These are phyloP conservation scores for Heliothis peltigera DNA, from an alignment of 2,888 invertebrate genomes.

Conservation along the genomic window DNA sequence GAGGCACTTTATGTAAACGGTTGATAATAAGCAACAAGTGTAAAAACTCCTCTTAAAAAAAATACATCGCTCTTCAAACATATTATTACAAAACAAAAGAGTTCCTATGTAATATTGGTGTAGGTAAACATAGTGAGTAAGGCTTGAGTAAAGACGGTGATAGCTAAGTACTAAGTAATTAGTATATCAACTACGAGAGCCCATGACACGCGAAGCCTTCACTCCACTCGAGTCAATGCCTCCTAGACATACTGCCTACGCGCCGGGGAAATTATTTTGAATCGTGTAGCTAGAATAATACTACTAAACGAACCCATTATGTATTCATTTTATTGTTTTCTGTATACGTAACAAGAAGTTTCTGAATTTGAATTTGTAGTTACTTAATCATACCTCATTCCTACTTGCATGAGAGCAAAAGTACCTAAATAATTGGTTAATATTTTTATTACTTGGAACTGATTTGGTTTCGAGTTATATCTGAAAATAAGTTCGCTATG, in stretches of 20 bases:
- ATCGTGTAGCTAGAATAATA: constrained; percentile 12
- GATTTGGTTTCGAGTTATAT: no score
- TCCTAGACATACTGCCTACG: constrained; percentile 42
- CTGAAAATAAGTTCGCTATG: no score
- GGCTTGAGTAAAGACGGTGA: constrained; percentile 33
- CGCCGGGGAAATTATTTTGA: constrained; percentile 29
- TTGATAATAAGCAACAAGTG: no score
- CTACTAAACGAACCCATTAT: constrained; percentile 10
- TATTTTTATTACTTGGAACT: no score
- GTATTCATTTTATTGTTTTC: constrained; percentile 19
- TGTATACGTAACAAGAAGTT: no score
- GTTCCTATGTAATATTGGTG: constrained; percentile 7
- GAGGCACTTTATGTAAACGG: no score
- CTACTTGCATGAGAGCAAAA: no score
- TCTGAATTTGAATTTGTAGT: no score
- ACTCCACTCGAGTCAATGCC: constrained; percentile 37
- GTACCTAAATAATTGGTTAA: no score
- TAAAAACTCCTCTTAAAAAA: no score
- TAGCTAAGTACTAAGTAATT: constrained; percentile 40
- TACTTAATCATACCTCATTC: no score
- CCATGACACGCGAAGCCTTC: constrained; percentile 47
- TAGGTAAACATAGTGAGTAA: constrained; percentile 20
- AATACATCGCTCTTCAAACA: not conserved
- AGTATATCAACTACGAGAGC: constrained; percentile 35
- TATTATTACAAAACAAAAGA: constrained; percentile 18